Conservation (phyloP, 1,140 invertebrate species). For the Kradibia gibbosae region DNA sequence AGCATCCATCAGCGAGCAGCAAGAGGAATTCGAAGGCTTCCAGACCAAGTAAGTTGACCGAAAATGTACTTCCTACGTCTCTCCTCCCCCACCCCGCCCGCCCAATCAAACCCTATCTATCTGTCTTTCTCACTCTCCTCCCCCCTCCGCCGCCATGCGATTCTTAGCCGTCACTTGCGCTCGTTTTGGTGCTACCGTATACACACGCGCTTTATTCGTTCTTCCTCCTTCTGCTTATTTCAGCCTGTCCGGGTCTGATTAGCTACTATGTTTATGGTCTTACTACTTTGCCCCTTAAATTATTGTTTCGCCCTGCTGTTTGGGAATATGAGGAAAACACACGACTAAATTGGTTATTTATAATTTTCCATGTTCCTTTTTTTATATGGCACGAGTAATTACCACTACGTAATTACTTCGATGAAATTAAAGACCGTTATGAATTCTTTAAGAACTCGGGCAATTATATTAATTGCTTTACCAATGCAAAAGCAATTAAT, state of each 20-base stretch:
- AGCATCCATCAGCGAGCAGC: constrained; percentile 93
- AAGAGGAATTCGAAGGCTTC: constrained; percentile 96
- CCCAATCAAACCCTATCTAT: neutral
- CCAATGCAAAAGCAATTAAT: neutral
- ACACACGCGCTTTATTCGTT: neutral
- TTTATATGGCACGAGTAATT: constrained; percentile 9
- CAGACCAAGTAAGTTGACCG: constrained; percentile 87
- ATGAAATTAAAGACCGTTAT: constrained; percentile 10
- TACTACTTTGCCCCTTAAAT: constrained; percentile 23
- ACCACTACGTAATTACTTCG: constrained; percentile 17
- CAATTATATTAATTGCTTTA: neutral
- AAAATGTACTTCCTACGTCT: constrained; percentile 21
- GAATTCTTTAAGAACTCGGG: neutral
- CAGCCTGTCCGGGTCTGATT: constrained; percentile 31
- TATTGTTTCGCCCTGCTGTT: constrained; percentile 25
- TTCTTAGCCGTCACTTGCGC: no score
- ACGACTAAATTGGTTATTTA: neutral
- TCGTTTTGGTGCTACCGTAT: neutral
- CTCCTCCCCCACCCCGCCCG: neutral
- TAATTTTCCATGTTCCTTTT: constrained; percentile 2
- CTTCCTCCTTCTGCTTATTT: constrained; percentile 10
- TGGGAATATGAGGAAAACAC: neutral
- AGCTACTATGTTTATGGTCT: constrained; percentile 43
- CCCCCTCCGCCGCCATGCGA: no score
- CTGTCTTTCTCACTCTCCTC: neutral